These are phyloP conservation scores for Palythoa grandis DNA, from an alignment of 92 coral and sea anemone species.

Conservation along the genomic window DNA sequence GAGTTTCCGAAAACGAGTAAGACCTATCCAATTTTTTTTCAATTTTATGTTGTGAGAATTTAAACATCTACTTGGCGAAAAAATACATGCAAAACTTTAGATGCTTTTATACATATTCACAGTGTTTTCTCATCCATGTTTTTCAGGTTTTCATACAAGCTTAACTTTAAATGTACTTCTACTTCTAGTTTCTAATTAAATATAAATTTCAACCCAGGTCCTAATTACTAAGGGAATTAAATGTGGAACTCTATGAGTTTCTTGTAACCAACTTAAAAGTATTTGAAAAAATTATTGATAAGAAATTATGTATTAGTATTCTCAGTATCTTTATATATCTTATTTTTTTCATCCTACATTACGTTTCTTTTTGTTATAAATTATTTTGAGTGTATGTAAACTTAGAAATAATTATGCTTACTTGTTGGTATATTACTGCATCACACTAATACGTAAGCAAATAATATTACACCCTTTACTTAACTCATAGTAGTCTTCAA, in stretches of 20 bases:
- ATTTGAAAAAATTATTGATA: not conserved
- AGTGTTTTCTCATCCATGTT: too few species aligned
- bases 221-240: not conserved
- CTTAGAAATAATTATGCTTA: not conserved
- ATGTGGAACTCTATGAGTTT: not conserved
- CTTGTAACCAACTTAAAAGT: not conserved
- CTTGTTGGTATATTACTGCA: not conserved
- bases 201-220: not conserved
- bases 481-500: not conserved
- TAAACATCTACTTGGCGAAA: not conserved
- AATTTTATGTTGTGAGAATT: not conserved
- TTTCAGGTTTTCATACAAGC: too few species aligned
- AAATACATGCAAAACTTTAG: too few species aligned
- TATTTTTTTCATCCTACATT: not conserved
- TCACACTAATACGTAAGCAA: not conserved
- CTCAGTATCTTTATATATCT: not conserved
- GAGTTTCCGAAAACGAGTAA: slow-evolving; percentile 2
- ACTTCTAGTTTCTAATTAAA: not conserved
- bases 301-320: not conserved
- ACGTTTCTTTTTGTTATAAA: too few species aligned
- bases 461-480: not conserved
- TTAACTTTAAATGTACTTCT: not conserved
- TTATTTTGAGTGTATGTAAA: not conserved
- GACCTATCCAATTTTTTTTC: not conserved
- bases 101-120: too few species aligned